Evolutionary conservation across 1,140 invertebrate species (phyloP), one percentile per base, ranked within the genome.

Genomic region (Diorhabda carinulata): DNA sequence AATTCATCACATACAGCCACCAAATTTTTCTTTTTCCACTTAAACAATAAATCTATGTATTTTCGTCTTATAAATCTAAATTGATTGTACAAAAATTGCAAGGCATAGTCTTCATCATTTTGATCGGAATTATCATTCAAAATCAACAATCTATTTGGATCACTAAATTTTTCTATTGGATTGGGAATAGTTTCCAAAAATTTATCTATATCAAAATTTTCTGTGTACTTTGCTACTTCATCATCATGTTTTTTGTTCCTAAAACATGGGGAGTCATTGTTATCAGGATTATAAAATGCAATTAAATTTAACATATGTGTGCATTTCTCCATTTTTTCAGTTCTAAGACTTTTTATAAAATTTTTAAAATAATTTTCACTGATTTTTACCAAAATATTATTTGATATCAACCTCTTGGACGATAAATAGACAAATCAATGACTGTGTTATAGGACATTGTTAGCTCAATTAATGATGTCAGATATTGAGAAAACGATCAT

Each of bases 101-200:
- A 52, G 40, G 77, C 77, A 3, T 78, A 75, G 0, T 72, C 9
- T 64, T 71, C 81, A 79, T 25, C 73, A 5, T 60, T 41, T 5
- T 62, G 45, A 8, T 63, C 62, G 6, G 59, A 40, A 58, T 73
- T 61, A 0, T 65, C 68, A 8, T 5, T 40, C 7, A 71, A 67
- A 6, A 58, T 42, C 7, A 68, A 74, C 66, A 57, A 68, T 71
- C 83, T 80, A 0, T 79, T 79, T 7, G 70, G 70, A 77, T 87
- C 74, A 63, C 77, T 73, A 76, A 88, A 88, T 66, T 83, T 78
- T 10, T 75, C 72, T 61, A 83, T 73, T 7, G 87, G 87, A 70
- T 87, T 80, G 40, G 87, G 84, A 78, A 88, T 86, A 25, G 84
- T 78, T 52, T 84, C 76, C 3, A 89, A 67, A 75, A 88, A 88